A percentile compares a stretch with the other conserved stretches of the same genome.
These are phyloP conservation scores for Caenorhabditis inopinata DNA, from an alignment of 1,140 invertebrate genomes.

Conservation along the genomic window DNA sequence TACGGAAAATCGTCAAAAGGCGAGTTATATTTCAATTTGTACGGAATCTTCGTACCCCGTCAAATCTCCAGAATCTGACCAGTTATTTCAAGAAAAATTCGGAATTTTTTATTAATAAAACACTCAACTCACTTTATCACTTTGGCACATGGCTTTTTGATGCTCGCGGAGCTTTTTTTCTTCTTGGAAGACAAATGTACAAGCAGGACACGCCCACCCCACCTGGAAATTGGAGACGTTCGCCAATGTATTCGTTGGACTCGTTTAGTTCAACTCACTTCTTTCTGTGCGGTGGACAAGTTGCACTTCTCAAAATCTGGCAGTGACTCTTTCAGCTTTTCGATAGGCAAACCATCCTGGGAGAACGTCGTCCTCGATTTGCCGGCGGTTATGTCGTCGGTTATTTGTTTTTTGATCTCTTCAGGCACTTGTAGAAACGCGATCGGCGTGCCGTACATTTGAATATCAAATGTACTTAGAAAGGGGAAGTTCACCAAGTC, in stretches of 20 bases:
- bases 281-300: constrained; percentile 42
- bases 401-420: constrained; percentile 57
- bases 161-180: constrained; percentile 58
- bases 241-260: neutral
- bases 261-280: constrained; percentile 8
- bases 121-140: constrained; percentile 43
- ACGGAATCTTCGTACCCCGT: no score
- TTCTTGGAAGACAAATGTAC: constrained; percentile 63
- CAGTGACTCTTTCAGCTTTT: constrained; percentile 31
- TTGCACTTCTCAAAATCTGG: constrained; percentile 47
- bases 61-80: no score
- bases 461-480: neutral
- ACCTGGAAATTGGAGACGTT: constrained; percentile 52
- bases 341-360: neutral
- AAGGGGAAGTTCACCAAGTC: neutral
- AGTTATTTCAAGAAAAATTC: neutral
- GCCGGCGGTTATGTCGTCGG: constrained; percentile 52
- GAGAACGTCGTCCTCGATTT: constrained; percentile 46
- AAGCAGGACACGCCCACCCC: constrained; percentile 62
- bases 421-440: constrained; percentile 61
- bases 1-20: no score
- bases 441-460: constrained; percentile 61
- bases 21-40: no score
- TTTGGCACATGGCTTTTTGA: constrained; percentile 61
- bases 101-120: neutral